Conservation (phyloP, 1,140 invertebrate species). For the Panagrolaimus sp. region DNA sequence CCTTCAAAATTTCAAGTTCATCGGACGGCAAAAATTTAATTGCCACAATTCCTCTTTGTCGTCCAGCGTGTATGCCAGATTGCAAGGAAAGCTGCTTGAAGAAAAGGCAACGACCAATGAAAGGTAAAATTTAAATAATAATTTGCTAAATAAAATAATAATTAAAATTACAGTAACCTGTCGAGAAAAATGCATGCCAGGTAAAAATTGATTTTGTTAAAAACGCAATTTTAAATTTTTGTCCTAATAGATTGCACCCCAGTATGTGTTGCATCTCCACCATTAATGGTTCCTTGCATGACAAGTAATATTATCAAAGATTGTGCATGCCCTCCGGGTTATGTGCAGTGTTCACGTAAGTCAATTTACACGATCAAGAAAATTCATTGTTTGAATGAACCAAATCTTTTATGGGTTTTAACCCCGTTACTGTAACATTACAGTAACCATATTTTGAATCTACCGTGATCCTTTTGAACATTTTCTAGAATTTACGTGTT, state of each 20-base stretch:
- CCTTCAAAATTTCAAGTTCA: background rate
- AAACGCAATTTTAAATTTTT: too few species aligned
- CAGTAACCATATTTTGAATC: too few species aligned
- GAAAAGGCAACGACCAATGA: conserved; percentile 12
- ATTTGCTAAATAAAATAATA: too few species aligned
- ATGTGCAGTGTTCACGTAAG: conserved; percentile 9
- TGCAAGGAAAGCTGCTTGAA: conserved; percentile 4
- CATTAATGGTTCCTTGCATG: conserved; percentile 2
- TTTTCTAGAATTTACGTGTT: conserved; percentile 16
- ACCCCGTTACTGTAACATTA: too few species aligned
- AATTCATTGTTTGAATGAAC: background rate
- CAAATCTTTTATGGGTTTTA: too few species aligned
- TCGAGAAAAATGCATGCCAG: conserved; percentile 5
- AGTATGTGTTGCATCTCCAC: background rate
- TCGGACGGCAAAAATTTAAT: background rate
- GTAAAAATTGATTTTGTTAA: too few species aligned
- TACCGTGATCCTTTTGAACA: too few species aligned
- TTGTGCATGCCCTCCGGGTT: background rate
- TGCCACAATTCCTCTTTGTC: background rate
- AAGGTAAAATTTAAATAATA: background rate
- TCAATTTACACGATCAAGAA: background rate
- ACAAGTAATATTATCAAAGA: background rate
- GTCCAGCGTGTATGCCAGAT: conserved; percentile 8
- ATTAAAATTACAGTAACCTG: background rate
- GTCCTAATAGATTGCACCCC: conserved; percentile 2